Conservation (phyloP, 2,797 vertebrate genomes). For the Manis crassicaudata region DNA sequence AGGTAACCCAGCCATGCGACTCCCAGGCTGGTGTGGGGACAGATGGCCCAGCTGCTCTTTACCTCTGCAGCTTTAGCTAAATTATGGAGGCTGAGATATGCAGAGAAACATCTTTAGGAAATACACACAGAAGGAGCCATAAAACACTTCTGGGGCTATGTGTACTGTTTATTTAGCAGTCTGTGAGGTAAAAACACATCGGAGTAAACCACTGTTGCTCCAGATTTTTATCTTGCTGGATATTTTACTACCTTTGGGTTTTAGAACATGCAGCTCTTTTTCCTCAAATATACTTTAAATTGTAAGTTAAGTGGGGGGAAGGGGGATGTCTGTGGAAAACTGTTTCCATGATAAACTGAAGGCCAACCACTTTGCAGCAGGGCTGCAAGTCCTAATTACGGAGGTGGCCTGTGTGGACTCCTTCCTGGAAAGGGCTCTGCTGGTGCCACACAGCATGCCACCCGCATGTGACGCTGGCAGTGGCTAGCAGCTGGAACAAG, state of each 20-base stretch:
- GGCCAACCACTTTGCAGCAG: accelerated
- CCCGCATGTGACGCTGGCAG: background rate
- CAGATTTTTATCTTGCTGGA: slow-evolving; percentile 31
- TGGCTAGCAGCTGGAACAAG: background rate
- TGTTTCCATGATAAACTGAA: no score
- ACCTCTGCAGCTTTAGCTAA: background rate
- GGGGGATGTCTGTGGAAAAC: background rate
- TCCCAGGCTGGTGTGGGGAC: background rate
- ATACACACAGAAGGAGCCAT: background rate
- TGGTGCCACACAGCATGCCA: background rate
- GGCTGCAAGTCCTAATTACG: background rate
- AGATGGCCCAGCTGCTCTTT: background rate
- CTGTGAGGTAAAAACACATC: background rate
- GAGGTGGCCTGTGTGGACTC: background rate
- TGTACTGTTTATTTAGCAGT: slow-evolving; percentile 9
- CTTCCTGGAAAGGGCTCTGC: background rate
- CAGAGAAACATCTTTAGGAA: slow-evolving; percentile 41
- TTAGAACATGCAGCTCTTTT: background rate
- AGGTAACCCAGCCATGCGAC: background rate
- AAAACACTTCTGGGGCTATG: background rate
- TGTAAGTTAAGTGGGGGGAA: background rate
- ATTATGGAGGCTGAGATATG: slow-evolving; percentile 49
- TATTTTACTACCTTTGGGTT: slow-evolving; percentile 45
- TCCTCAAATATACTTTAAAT: background rate
- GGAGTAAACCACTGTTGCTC: background rate